Evolutionary conservation across 2,888 invertebrate species (phyloP).

Genomic region (Hydrotaea cyrtoneurina): DNA sequence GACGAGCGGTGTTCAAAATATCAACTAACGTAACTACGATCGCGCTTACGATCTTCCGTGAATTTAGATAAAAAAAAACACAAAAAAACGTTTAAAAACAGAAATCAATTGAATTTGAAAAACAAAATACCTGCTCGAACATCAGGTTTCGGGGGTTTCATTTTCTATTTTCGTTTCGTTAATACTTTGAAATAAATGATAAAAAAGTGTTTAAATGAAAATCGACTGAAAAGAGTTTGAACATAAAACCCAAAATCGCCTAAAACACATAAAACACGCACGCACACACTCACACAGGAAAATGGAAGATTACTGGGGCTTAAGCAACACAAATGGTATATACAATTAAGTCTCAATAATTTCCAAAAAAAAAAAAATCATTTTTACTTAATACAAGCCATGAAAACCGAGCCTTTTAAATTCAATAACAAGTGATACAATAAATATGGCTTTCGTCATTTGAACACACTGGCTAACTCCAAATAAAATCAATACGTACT

Average conservation of each 20-base stretch:
- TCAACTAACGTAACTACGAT: conserved; percentile 58
- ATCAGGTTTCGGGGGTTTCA: conserved; percentile 42
- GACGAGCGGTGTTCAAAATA: conserved; percentile 67
- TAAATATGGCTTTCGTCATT: no score
- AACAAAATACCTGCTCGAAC: conserved; percentile 19
- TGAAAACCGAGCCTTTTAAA: no score
- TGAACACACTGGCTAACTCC: no score
- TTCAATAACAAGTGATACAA: no score
- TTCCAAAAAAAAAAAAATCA: no score
- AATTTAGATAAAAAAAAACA: conserved; percentile 39
- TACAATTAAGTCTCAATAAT: conserved; percentile 1
- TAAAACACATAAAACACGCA: conserved; percentile 47
- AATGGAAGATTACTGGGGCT: conserved; percentile 80
- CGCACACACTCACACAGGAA: conserved; percentile 73
- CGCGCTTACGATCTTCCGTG: conserved; percentile 58
- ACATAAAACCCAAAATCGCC: conserved; percentile 35
- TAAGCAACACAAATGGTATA: conserved; percentile 80
- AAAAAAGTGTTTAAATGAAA: conserved; percentile 66
- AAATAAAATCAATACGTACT: no score
- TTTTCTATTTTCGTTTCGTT: conserved; percentile 63
- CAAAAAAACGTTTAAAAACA: conserved; percentile 47
- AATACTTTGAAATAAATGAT: conserved; percentile 54
- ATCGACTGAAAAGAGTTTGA: conserved; percentile 55
- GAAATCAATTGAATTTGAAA: conserved; percentile 42
- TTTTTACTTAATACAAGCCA: no score